These are phyloP conservation scores for Aleiodes leptofemur DNA, from an alignment of 2,888 invertebrate genomes.

Conservation along the genomic window DNA sequence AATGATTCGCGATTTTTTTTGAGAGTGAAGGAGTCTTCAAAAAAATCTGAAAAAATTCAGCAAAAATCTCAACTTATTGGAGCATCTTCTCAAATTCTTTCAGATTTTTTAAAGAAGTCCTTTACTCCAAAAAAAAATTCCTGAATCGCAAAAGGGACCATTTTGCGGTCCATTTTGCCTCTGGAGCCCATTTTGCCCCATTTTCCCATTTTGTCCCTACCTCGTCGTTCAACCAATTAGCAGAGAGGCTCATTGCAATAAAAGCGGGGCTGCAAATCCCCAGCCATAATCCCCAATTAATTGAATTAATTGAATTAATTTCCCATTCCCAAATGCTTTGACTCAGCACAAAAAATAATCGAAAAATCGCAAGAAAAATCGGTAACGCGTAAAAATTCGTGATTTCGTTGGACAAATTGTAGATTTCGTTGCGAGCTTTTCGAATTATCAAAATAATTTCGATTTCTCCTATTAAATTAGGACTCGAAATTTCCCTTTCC, in stretches of 20 bases:
- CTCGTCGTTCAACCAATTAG: neutral
- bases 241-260: neutral
- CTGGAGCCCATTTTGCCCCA: no score
- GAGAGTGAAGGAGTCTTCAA: no score
- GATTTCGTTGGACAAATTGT: neutral
- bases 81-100: no score
- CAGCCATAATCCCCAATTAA: neutral
- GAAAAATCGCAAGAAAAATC: neutral
- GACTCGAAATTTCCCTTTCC: neutral
- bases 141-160: no score
- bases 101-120: no score
- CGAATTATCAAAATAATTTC: neutral
- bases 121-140: no score
- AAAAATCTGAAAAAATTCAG: no score
- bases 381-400: slow-evolving; percentile 4
- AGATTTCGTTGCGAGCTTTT: neutral
- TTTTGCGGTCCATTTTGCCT: no score
- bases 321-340: no score
- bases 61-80: no score
- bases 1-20: no score
- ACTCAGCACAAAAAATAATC: neutral
- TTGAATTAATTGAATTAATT: no score
- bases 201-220: neutral
- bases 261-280: neutral
- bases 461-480: neutral